These are phyloP conservation scores for Battus philenor DNA, from an alignment of 1,140 invertebrate species.

Conservation along the genomic window DNA sequence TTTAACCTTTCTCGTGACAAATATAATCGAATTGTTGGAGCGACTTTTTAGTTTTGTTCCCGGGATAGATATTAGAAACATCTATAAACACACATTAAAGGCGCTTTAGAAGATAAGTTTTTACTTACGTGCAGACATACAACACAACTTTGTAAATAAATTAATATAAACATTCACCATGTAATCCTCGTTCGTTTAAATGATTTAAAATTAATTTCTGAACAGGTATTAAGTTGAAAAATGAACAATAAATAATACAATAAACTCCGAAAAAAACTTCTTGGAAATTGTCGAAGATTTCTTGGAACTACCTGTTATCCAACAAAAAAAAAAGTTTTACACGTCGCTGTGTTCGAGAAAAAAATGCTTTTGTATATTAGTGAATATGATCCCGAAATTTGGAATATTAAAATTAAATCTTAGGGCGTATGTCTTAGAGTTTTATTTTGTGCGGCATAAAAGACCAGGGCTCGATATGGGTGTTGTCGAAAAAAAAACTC, in stretches of 20 bases:
- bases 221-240: not conserved
- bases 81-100: too few relatives aligned
- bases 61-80: too few relatives aligned
- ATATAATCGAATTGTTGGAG: too few relatives aligned
- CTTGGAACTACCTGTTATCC: slow-evolving; percentile 37
- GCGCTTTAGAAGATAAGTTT: too few relatives aligned
- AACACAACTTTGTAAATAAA: too few relatives aligned
- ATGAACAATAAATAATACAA: not conserved
- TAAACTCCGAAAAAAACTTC: slow-evolving; percentile 27
- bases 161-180: too few relatives aligned
- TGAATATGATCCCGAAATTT: slow-evolving; percentile 1
- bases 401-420: not conserved
- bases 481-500: slow-evolving; percentile 12
- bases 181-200: too few relatives aligned
- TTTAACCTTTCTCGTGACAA: too few relatives aligned
- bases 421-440: not conserved
- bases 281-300: slow-evolving; percentile 27
- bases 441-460: not conserved
- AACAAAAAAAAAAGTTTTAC: slow-evolving; percentile 19
- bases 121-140: too few relatives aligned
- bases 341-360: not conserved
- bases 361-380: slow-evolving; percentile 3
- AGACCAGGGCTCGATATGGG: not conserved
- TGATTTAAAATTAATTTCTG: too few relatives aligned
- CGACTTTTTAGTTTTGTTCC: too few relatives aligned